A percentile compares a stretch with the other conserved stretches of the same genome.
These are phyloP conservation scores for Pygoscelis antarcticus DNA, from an alignment of 2,113 vertebrate species.

Conservation along the genomic window DNA sequence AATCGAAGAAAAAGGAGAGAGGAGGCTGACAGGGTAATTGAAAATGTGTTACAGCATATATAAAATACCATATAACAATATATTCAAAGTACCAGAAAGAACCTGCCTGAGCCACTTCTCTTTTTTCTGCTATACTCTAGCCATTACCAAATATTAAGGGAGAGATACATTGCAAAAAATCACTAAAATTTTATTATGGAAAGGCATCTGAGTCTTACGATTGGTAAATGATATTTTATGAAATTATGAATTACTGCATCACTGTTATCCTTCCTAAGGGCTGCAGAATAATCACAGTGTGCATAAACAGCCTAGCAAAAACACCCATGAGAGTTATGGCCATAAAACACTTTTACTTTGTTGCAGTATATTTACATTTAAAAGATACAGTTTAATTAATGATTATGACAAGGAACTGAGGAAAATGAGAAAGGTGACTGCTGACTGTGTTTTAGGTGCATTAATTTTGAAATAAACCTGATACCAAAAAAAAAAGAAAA, in stretches of 20 bases:
- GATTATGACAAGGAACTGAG: neutral
- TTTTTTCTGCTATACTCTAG: neutral
- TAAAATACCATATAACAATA: neutral
- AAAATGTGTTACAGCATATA: neutral
- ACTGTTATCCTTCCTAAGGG: neutral
- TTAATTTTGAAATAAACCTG: neutral
- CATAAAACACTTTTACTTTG: neutral
- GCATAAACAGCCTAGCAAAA: neutral
- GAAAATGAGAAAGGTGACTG: neutral
- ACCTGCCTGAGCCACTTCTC: neutral
- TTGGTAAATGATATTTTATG: neutral
- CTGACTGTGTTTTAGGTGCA: neutral
- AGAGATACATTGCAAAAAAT: neutral
- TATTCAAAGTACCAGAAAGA: neutral
- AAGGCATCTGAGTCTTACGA: neutral
- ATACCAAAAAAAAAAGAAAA: neutral
- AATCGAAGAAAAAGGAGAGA: neutral
- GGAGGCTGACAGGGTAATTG: neutral
- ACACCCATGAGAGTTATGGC: neutral
- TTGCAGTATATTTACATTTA: neutral
- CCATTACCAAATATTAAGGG: neutral
- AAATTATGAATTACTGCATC: neutral
- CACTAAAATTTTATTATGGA: neutral
- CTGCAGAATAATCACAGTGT: neutral
- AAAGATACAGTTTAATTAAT: constrained; percentile 1